Evolutionary conservation across 2,113 vertebrate genomes (phyloP).

Genomic region (Charadrius vociferus): DNA sequence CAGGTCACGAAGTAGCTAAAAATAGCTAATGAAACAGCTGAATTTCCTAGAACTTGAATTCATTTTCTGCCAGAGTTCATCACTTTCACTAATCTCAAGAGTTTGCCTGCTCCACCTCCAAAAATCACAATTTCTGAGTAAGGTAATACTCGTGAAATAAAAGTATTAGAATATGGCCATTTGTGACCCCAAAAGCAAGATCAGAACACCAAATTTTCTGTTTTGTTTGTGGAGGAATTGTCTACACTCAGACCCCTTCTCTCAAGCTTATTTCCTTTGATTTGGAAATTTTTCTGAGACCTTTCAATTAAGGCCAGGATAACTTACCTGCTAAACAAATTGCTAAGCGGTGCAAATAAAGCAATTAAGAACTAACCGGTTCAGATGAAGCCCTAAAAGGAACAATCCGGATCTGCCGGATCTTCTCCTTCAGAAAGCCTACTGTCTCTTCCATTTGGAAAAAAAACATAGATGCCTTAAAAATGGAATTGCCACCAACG

Average conservation of each 20-base stretch:
- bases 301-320: neutral
- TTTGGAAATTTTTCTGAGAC: neutral
- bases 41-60: neutral
- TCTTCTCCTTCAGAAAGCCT: neutral
- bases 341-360: neutral
- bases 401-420: neutral
- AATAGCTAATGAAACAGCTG: neutral
- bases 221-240: neutral
- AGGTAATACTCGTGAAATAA: neutral
- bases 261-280: neutral
- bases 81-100: neutral
- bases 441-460: neutral
- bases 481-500: neutral
- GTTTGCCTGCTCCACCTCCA: neutral
- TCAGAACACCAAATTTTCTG: neutral
- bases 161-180: neutral
- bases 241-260: neutral
- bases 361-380: neutral
- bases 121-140: neutral
- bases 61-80: neutral
- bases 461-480: neutral
- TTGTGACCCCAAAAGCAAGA: neutral
- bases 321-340: neutral
- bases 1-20: neutral
- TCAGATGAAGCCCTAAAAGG: neutral